Base-by-base conservation (phyloP, 2,113 vertebrate species). In the Litocranius walleri region DNA sequence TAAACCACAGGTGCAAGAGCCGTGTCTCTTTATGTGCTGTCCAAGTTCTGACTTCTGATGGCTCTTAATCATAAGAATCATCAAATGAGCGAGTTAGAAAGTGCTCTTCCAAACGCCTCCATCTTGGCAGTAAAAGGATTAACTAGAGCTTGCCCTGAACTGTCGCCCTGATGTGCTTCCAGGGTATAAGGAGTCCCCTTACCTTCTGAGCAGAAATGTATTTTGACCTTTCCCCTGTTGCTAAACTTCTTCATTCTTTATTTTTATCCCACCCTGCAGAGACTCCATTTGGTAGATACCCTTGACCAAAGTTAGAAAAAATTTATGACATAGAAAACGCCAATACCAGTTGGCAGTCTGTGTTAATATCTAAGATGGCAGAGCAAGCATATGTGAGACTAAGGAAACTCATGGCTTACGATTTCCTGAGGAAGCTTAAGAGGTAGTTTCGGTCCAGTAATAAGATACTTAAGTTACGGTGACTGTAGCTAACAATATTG, bases 401-500 rank as follows among this genome's bases (percentile, higher is more conserved):
- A 77, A 9, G 29, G 40, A 83, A 67, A 78, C n/a, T 6, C 50
- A 15, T 54, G 71, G 64, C 36, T 64, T 50, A 52, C 19, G 8
- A 27, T 93, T 93, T 62, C 61, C 59, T 43, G 16, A 93, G 59
- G 54, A 94, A 48, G 10, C 25, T 43, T 82, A 67, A 78, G 80
- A 54, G 48, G 27, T 19, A n/a, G 7, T 57, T 45, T 52, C 23
- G 14, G 25, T 27, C 48, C 0, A 10, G 30, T 33, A 45, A 15
- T 56, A 57, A 43, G n/a, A 43, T 85, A 61, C 6, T 0, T 23
- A 50, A 74, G 62, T 40, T 5, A 40, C 25, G 25, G 23, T 5
- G 59, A 67, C 36, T 52, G 23, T 2, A 12, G 33, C 29, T 29
- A 40, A 50, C 61, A 56, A 29, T 8, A 29, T 4, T 3, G 7